Conservation (phyloP, 2,888 invertebrate species). For the Nudaria mundana region DNA sequence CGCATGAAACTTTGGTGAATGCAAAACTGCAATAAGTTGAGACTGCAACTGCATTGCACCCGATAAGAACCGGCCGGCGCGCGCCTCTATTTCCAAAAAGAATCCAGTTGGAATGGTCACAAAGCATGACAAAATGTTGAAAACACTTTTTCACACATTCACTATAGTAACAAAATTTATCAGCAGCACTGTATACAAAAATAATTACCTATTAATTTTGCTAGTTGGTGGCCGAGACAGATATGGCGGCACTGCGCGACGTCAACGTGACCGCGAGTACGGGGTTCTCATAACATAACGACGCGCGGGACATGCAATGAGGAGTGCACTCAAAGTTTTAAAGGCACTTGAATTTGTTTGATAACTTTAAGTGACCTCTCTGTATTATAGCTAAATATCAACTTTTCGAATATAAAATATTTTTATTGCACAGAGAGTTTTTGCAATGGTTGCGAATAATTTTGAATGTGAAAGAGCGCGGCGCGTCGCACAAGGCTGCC, state of each 20-base stretch:
- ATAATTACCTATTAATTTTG: conserved; percentile 83
- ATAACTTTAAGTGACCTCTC: conserved; percentile 63
- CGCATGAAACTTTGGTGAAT: conserved; percentile 74
- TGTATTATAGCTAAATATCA: conserved; percentile 63
- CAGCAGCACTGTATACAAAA: conserved; percentile 72
- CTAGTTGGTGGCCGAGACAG: conserved; percentile 83
- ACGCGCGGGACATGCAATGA: conserved; percentile 88
- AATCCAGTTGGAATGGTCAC: conserved; percentile 70
- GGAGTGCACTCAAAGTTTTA: conserved; percentile 81
- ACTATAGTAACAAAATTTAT: conserved; percentile 60
- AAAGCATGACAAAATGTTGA: conserved; percentile 49
- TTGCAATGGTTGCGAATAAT: conserved; percentile 81
- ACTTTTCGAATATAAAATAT: conserved; percentile 63
- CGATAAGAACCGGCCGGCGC: conserved; percentile 81
- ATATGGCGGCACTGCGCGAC: conserved; percentile 86
- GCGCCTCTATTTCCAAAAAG: conserved; percentile 73
- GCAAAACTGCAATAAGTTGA: conserved; percentile 81
- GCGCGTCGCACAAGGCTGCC: conserved; percentile 81
- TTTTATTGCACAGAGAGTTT: conserved; percentile 80
- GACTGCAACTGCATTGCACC: conserved; percentile 81
- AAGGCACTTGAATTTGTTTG: conserved; percentile 66
- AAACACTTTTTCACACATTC: conserved; percentile 65
- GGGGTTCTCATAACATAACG: conserved; percentile 86
- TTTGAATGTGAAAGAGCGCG: conserved; percentile 81
- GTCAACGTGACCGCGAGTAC: conserved; percentile 86